Base-by-base conservation (phyloP, 2,797 vertebrate species). In the Enteromius thamalakanensis region DNA sequence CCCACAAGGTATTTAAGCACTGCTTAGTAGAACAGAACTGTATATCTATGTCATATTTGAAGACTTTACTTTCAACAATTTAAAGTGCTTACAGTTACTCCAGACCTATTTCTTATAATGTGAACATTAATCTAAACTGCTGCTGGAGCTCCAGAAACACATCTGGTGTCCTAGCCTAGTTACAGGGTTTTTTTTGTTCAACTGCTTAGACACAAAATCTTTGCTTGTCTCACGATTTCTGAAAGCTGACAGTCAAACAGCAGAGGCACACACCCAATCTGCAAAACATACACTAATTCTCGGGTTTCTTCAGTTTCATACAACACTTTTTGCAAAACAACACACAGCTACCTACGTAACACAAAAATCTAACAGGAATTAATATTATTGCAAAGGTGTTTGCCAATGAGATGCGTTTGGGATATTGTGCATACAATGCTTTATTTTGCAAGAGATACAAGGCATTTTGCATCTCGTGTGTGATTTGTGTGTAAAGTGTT, bases 41-140 rank as follows among this genome's bases (percentile, higher is more conserved):
- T 11, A 21, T 21, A 67, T 67, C 1, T 21, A 21, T 67, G 32
- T 37, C 64, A 34, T n/a, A 58, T 37, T n/a, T 15, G 2, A 58
- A 75, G 7, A 78, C 26, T 49, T 65, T n/a, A 64, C 45, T 37
- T 51, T 53, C 7, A 51, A 23, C 5, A 21, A 49, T 17, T 78
- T 40, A 49, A 32, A 47, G 60, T 49, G 42, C 23, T 51, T 37
- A 45, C 42, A 9, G 62, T 34, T 53, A 34, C 32, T 69, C 65
- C 21, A 40, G 49, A 80, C 45, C 17, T 47, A 37, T 68, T 79
- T 68, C 29, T 47, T 40, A 3, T 80, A 37, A 40, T 37, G 23
- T 40, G 47, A 69, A 42, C 78, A 77, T 67, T 40, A 47, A 34
- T 69, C n/a, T 68, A 49, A 32, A 14, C 26, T 62, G 58, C 58